Base-by-base conservation (phyloP, 2,113 vertebrate species). In the Puma concolor region DNA sequence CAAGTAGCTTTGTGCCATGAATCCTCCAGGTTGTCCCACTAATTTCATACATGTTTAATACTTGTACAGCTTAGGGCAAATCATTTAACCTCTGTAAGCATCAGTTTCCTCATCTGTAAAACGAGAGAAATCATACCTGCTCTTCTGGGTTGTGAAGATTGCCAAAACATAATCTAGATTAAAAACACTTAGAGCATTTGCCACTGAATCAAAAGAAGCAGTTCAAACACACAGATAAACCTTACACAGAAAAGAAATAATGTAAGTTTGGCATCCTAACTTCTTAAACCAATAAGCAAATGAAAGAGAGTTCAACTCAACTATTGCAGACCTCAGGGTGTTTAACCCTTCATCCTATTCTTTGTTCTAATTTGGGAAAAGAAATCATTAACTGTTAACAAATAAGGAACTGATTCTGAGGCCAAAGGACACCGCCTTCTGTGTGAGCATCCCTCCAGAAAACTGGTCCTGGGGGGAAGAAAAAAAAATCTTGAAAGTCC, bases 331-430 rank as follows among this genome's bases (percentile, higher is more conserved):
- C 57, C 54, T 12, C 60, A 71, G 17, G 41, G 52, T 91, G 8
- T 81, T 95, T 93, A 82, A 23, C 71, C 12, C 50, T 93, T 67
- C 23, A 27, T 93, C 50, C 44, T 48, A 52, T 57, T 90, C 44
- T 74, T 83, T 97, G 52, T 81, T 90, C 17, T 86, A 44, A 44
- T 88, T 91, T 91, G 63, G 64, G 60, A 31, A 85, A 38, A 96
- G 69, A 92, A 90, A 94, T 89, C 64, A 77, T 81, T 71, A 77
- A 9, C 95, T 85, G 36, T 88, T 96, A 81, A 94, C 74, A 82
- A 41, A 90, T 86, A 50, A 95, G 63, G n/a, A 89, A 85, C 63
- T 81, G 57, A 69, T 66, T 72, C 36, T 50, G 52, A 94, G 29
- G n/a, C 60, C 71, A n/a, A 12, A 95, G 21, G 91, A 81, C 57